Conservation (phyloP, 2,797 vertebrate genomes). For the Pseudocheirus occidentalis region DNA sequence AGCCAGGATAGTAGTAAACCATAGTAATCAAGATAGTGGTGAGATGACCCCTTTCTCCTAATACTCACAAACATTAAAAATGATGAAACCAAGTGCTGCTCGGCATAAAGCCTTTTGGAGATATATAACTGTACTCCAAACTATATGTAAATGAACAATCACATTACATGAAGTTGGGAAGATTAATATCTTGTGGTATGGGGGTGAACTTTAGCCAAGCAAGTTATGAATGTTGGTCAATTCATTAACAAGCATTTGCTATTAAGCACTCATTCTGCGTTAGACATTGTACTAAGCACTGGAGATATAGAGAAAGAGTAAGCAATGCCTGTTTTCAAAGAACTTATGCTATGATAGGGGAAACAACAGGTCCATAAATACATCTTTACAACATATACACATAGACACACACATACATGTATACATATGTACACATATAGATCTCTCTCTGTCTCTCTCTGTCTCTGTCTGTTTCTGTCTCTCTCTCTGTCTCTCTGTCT, state of each 20-base stretch:
- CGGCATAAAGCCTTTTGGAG: not conserved
- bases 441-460: no score
- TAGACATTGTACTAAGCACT: not conserved
- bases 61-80: not conserved
- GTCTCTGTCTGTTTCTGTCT: no score
- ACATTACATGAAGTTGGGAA: not conserved
- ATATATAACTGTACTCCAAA: not conserved
- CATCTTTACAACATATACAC: not conserved
- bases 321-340: not conserved
- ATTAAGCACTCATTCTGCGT: not conserved
- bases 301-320: not conserved
- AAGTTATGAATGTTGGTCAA: not conserved
- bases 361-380: not conserved
- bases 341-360: not conserved
- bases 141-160: not conserved
- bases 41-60: not conserved
- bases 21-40: not conserved
- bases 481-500: no score
- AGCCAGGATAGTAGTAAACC: not conserved
- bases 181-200: not conserved
- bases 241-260: not conserved
- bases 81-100: not conserved
- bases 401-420: no score
- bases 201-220: not conserved
- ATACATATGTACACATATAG: no score